phyloP scores from a whole-genome alignment of 1,140 invertebrate genomes.

The Proctacanthus coquilletti region DNA sequence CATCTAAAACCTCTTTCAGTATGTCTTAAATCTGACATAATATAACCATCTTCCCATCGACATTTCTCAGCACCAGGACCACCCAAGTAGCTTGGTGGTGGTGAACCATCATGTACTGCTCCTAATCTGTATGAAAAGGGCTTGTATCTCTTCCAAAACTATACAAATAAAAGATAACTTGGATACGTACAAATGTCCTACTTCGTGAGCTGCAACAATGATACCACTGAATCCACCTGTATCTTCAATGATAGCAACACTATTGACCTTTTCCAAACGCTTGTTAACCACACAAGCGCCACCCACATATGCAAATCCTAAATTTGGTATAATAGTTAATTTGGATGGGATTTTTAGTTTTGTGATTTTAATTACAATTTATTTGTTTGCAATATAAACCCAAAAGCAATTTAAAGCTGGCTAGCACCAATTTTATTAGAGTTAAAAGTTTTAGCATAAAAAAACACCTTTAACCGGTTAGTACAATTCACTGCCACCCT shows the following conservation, averaged over 20 bases:
- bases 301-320: conserved; percentile 89
- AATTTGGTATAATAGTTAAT: conserved; percentile 2
- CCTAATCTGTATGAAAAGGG: conserved; percentile 57
- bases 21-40: conserved; percentile 88
- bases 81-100: conserved; percentile 82
- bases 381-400: no score
- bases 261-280: conserved; percentile 87
- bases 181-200: conserved; percentile 82
- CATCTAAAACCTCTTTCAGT: conserved; percentile 89
- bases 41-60: conserved; percentile 90
- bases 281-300: conserved; percentile 93
- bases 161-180: no score
- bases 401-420: no score
- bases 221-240: conserved; percentile 92
- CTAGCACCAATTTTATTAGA: no score
- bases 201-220: conserved; percentile 91
- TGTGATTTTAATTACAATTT: no score
- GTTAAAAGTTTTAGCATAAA: no score
- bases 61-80: conserved; percentile 91
- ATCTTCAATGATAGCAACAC: conserved; percentile 90
- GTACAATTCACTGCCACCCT: no score
- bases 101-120: conserved; percentile 87
- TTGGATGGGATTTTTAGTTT: no score
- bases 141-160: no score
- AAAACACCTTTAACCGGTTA: no score